phyloP scores from a whole-genome alignment of 1,140 invertebrate species.

The Cecropterus lyciades region DNA sequence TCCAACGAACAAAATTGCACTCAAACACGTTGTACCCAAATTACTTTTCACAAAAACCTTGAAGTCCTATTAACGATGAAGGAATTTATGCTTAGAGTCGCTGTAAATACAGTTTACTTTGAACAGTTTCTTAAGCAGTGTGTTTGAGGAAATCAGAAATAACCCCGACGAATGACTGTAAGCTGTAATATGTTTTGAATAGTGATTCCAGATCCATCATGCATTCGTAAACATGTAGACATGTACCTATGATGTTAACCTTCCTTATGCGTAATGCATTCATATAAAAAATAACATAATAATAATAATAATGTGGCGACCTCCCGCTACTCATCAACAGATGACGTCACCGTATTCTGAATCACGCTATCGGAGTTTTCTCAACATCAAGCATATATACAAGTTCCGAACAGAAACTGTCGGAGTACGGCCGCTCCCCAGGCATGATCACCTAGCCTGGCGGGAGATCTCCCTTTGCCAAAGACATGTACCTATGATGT shows the following conservation, averaged over 20 bases:
- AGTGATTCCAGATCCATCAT: conserved; percentile 28
- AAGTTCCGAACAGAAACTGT: no score
- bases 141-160: conserved; percentile 45
- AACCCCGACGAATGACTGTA: conserved; percentile 40
- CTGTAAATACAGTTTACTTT: background rate
- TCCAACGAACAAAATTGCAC: conserved; percentile 39
- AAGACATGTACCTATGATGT: background rate
- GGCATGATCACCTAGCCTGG: no score
- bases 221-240: background rate
- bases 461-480: no score
- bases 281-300: no score
- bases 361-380: no score
- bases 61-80: background rate
- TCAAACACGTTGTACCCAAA: conserved; percentile 30
- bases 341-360: no score
- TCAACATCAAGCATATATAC: no score
- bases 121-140: background rate
- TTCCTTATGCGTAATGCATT: no score
- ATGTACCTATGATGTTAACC: background rate
- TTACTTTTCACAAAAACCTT: conserved; percentile 10
- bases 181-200: conserved; percentile 29
- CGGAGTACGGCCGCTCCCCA: no score
- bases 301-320: no score
- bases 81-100: no score
- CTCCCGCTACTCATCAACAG: no score